Evolutionary conservation across 2,888 invertebrate genomes (phyloP).

Genomic region (Ophonus ardosiacus): DNA sequence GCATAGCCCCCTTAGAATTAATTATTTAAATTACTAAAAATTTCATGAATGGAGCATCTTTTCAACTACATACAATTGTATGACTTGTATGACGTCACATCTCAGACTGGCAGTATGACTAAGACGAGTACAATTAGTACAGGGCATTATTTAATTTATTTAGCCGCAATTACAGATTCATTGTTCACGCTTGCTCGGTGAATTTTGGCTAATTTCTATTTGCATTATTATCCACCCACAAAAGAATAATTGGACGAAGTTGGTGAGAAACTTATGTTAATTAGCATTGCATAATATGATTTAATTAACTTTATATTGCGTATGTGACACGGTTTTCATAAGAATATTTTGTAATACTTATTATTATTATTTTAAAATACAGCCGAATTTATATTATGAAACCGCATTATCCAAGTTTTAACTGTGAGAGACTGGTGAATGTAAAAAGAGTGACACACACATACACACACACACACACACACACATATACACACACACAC

Average conservation of each 20-base stretch:
- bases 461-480: no score
- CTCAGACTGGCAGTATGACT: constrained; percentile 33
- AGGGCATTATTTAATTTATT: constrained; percentile 31
- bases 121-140: constrained; percentile 38
- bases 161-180: constrained; percentile 17
- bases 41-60: constrained; percentile 10
- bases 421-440: no score
- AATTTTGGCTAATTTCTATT: constrained; percentile 49
- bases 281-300: constrained; percentile 3
- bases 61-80: constrained; percentile 9
- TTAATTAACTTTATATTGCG: background rate
- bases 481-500: no score
- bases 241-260: constrained; percentile 2
- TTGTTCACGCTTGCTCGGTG: constrained; percentile 20
- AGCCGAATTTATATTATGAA: no score
- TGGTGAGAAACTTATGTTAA: constrained; percentile 22
- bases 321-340: background rate
- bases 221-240: constrained; percentile 38
- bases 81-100: background rate
- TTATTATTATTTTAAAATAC: no score
- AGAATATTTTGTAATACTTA: no score
- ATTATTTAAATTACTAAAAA: constrained; percentile 15
- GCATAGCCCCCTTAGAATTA: background rate
- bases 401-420: no score
- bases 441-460: no score